Percentiles rank a stretch among this genome's conserved stretches.
Evolutionary conservation across 2,888 invertebrate species (phyloP).

Genomic region (Tinea trinotella): DNA sequence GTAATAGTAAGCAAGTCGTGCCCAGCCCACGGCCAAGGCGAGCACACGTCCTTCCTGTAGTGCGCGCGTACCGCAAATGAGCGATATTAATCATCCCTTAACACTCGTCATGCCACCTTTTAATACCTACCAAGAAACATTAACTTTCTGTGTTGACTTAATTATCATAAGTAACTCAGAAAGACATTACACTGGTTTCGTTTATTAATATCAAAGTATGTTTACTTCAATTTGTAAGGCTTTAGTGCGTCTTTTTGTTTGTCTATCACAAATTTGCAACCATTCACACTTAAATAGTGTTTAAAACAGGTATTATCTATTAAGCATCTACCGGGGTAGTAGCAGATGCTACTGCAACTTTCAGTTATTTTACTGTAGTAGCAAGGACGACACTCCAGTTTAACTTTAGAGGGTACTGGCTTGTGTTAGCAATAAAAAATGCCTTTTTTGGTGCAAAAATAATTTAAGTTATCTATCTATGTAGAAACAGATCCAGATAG

Average conservation of each 20-base stretch:
- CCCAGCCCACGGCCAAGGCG: not conserved
- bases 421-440: no score
- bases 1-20: not conserved
- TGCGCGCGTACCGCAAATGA: slow-evolving; percentile 61
- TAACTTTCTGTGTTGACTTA: not conserved
- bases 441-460: no score
- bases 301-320: no score
- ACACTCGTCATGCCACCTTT: slow-evolving; percentile 14
- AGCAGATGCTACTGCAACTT: no score
- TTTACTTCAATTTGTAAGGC: not conserved
- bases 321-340: no score
- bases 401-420: no score
- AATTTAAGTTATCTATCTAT: no score
- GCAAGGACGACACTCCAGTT: no score
- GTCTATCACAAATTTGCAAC: no score
- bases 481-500: no score
- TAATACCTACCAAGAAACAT: not conserved
- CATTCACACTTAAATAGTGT: no score
- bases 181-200: not conserved
- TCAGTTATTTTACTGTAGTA: no score
- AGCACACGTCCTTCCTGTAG: slow-evolving; percentile 29
- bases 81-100: slow-evolving; percentile 63
- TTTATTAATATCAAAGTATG: not conserved
- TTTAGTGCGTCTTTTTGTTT: not conserved
- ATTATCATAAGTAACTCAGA: not conserved